Base-by-base conservation (phyloP, 2,113 vertebrate species). In the Aramus guarauna region DNA sequence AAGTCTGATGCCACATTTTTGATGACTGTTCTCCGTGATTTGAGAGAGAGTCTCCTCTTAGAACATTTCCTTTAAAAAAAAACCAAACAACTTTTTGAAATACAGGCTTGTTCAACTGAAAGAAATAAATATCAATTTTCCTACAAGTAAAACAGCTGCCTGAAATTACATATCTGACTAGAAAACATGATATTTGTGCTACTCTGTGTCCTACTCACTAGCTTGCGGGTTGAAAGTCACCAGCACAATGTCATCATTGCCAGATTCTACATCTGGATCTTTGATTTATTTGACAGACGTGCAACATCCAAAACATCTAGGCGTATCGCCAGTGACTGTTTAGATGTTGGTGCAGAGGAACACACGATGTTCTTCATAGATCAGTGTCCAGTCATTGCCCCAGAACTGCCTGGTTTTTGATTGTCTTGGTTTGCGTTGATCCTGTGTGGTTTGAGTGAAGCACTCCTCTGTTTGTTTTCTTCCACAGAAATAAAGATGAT, bases 231-330 rank as follows among this genome's bases (percentile, higher is more conserved):
- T 79, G 63, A 77, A 92, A 93, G n/a, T 50, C 66, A 85, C 9
- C 26, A 90, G 36, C 9, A 73, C 55, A 92, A 85, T 77, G 59
- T 77, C 67, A 63, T 77, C 26, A 47, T 29, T 93, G 79, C 78
- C 78, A 80, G 29, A 92, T 50, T 71, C 68, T 88, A 66, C 90
- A 88, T 83, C 92, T 96, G 96, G 78, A 87, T 85, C 41, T 82
- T 91, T 81, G 64, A 91, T 81, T 88, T 89, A 94, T 90, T 84
- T 75, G 68, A 94, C 64, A 94, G 95, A 89, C 34, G 56, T 27
- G 29, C 68, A 94, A 53, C 62, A 48, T 78, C 50, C 62, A 91
- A 87, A 85, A 68, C 79, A 94, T 34, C 48, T 39, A 79, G 89
- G 91, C 14, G 0, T n/a, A 29, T 87, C 0, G 23, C 89, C 89